Evolutionary conservation across 2,113 vertebrate species (phyloP).

Genomic region (Rattus rattus): DNA sequence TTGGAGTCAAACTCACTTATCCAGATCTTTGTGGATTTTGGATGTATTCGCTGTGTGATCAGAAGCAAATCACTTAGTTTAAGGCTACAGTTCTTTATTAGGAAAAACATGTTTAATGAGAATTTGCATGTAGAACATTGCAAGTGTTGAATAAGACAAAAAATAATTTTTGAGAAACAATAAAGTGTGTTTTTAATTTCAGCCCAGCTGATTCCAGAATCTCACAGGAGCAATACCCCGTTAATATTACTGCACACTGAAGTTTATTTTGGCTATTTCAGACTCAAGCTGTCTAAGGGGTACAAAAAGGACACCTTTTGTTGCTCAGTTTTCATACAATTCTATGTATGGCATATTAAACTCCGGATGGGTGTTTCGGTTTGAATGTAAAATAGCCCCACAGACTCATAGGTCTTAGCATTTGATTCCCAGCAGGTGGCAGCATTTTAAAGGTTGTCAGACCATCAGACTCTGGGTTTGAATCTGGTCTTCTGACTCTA

Average conservation of each 20-base stretch:
- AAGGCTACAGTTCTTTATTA: too few species aligned
- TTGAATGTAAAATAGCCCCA: neutral
- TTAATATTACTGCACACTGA: neutral
- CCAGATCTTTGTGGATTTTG: too few species aligned
- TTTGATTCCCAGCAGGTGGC: neutral
- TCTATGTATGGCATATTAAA: neutral
- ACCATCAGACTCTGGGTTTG: neutral
- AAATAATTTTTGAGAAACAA: too few species aligned
- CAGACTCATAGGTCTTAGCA: neutral
- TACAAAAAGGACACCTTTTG: too few species aligned
- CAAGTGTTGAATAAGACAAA: too few species aligned
- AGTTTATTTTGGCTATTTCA: neutral
- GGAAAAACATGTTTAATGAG: too few species aligned
- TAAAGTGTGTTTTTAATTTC: too few species aligned
- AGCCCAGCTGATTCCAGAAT: too few species aligned
- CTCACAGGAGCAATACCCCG: neutral
- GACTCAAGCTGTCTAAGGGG: neutral
- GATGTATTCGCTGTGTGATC: too few species aligned
- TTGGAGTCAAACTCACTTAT: too few species aligned
- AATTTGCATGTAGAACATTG: too few species aligned
- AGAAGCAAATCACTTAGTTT: too few species aligned
- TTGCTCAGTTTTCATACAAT: neutral
- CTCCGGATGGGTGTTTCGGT: neutral
- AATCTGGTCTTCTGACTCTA: neutral
- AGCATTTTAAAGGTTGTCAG: neutral